These are phyloP conservation scores for Neria commutata DNA, from an alignment of 2,888 invertebrate species.

Conservation along the genomic window DNA sequence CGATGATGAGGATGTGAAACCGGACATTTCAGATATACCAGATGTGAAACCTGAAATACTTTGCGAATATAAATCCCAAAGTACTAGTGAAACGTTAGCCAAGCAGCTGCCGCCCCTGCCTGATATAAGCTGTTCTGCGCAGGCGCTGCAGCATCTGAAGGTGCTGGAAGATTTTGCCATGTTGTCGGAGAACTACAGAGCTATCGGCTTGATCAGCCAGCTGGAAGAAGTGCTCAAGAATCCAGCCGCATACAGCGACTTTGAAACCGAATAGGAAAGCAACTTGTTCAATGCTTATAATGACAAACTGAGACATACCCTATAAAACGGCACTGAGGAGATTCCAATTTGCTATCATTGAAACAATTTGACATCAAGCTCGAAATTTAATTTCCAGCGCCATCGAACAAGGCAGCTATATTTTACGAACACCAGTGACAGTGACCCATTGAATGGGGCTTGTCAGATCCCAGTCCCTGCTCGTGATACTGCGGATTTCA, in stretches of 20 bases:
- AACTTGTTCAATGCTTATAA: too few species aligned
- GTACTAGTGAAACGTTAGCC: not conserved
- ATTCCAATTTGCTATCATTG: too few species aligned
- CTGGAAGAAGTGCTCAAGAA: conserved; percentile 46
- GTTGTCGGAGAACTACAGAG: conserved; percentile 51
- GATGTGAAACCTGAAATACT: conserved; percentile 5
- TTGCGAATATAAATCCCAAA: not conserved
- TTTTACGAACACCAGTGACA: too few species aligned
- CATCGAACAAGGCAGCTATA: too few species aligned
- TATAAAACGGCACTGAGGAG: too few species aligned
- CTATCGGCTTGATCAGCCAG: conserved; percentile 52
- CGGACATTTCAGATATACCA: too few species aligned
- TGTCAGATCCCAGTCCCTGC: too few species aligned
- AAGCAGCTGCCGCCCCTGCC: conserved; percentile 10
- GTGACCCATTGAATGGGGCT: too few species aligned
- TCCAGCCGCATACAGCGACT: conserved; percentile 28
- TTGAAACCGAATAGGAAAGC: not conserved
- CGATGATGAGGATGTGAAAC: conserved; percentile 9
- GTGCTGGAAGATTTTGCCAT: conserved; percentile 54
- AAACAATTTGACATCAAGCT: too few species aligned
- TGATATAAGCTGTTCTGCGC: conserved; percentile 12
- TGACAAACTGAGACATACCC: too few species aligned
- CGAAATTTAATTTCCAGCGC: too few species aligned
- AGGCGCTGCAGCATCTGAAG: conserved; percentile 41
- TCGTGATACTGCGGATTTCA: too few species aligned